A percentile compares a stretch with the other conserved stretches of the same genome.
These are phyloP conservation scores for Copsychus sechellarum DNA, from an alignment of 2,113 vertebrate genomes.

Conservation along the genomic window DNA sequence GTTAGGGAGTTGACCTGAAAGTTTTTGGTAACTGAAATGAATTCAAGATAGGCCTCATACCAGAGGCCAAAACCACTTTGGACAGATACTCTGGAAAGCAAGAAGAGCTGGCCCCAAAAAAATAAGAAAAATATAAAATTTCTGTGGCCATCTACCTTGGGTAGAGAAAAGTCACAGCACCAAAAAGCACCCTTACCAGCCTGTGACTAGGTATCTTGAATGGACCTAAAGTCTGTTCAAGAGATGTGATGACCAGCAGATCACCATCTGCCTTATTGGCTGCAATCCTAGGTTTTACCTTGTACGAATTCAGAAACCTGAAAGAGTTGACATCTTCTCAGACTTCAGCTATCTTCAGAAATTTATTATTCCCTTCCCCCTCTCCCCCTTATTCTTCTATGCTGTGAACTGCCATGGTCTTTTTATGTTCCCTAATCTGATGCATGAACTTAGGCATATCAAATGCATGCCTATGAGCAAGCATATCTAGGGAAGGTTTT, in stretches of 20 bases:
- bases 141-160: not conserved
- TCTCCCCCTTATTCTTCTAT: not conserved
- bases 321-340: not conserved
- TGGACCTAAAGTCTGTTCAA: not conserved
- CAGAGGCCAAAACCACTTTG: not conserved
- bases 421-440: not conserved
- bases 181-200: not conserved
- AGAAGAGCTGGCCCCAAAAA: not conserved
- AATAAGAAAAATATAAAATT: not conserved
- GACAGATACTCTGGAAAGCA: not conserved
- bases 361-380: not conserved
- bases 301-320: not conserved
- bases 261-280: not conserved
- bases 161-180: not conserved
- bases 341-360: not conserved
- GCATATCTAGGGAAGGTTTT: not conserved
- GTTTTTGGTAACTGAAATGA: not conserved
- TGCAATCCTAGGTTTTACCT: not conserved
- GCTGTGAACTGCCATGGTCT: not conserved
- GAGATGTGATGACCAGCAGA: not conserved
- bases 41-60: not conserved
- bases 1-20: not conserved
- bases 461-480: not conserved
- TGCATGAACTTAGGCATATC: accelerated
- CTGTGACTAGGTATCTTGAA: not conserved